phyloP scores from a whole-genome alignment of 35 echinoderm and acorn worm genomes.

The Chiridota heheva region DNA sequence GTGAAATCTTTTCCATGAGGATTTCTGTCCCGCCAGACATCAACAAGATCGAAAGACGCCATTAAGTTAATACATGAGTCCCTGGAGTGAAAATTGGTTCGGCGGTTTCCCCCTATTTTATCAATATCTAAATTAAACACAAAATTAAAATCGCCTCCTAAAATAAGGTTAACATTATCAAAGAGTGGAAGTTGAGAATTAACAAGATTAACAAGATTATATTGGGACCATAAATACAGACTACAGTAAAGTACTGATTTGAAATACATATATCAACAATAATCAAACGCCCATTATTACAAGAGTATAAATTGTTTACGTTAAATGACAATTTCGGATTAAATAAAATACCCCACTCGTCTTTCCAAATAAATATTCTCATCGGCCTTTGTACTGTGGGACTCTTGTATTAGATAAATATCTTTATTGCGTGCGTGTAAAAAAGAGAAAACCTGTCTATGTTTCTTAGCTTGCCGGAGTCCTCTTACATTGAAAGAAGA shows the following conservation, averaged over 20 bases:
- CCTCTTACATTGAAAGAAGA: too few species aligned
- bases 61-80: not conserved
- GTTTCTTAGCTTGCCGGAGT: too few species aligned
- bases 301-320: too few species aligned
- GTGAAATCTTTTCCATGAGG: not conserved
- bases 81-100: constrained; percentile 9
- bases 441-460: too few species aligned
- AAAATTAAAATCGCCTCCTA: constrained; percentile 13
- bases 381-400: too few species aligned
- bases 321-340: too few species aligned
- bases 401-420: too few species aligned
- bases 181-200: not conserved
- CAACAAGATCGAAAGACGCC: not conserved
- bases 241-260: not conserved
- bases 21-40: not conserved
- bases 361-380: too few species aligned
- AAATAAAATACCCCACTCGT: too few species aligned
- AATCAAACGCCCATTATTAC: too few species aligned
- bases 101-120: not conserved
- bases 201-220: not conserved
- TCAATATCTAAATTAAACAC: constrained; percentile 3
- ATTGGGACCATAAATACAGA: constrained; percentile 25
- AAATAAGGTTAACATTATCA: not conserved
- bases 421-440: too few species aligned
- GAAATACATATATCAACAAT: not conserved